Percentiles rank a stretch among this genome's conserved stretches.
Evolutionary conservation across 2,797 vertebrate species (phyloP).

Genomic region (Aeoliscus strigatus): DNA sequence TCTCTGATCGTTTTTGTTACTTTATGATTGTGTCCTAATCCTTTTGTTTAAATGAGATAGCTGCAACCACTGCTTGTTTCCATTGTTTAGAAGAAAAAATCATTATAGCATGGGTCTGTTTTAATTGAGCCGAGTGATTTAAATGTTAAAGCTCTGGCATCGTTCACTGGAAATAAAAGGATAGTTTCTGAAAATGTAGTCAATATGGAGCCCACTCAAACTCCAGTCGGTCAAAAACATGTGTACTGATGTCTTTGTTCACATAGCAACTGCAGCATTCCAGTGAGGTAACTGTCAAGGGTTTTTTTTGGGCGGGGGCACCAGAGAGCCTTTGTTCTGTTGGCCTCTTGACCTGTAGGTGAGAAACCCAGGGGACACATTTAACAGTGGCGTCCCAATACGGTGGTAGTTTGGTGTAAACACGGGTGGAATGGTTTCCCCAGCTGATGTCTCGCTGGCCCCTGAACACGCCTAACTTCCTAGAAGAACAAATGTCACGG

Average conservation of each 20-base stretch:
- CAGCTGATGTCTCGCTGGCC: conserved; percentile 29
- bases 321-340: conserved; percentile 42
- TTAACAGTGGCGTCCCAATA: conserved; percentile 29
- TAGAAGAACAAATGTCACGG: conserved; percentile 12
- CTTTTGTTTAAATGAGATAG: conserved; percentile 11
- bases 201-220: conserved; percentile 9
- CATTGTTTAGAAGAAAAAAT: conserved; percentile 24
- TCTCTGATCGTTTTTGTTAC: conserved; percentile 1
- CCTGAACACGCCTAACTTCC: conserved; percentile 9
- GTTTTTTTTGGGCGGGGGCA: conserved; percentile 14
- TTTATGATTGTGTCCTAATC: conserved; percentile 9
- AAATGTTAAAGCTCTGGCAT: conserved; percentile 15
- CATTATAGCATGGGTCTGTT: conserved; percentile 3
- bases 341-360: conserved; percentile 57
- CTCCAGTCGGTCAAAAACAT: conserved; percentile 10
- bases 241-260: conserved; percentile 12
- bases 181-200: conserved; percentile 23
- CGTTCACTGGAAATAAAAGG: conserved; percentile 20
- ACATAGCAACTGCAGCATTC: conserved; percentile 49
- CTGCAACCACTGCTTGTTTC: conserved; percentile 9
- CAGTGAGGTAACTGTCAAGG: conserved; percentile 45
- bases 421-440: conserved; percentile 40
- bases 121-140: conserved; percentile 8
- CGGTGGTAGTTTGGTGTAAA: conserved; percentile 34
- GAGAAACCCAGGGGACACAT: conserved; percentile 47